These are phyloP conservation scores for Hirudinaria manillensis DNA, from an alignment of 2,888 invertebrate species.

Conservation along the genomic window DNA sequence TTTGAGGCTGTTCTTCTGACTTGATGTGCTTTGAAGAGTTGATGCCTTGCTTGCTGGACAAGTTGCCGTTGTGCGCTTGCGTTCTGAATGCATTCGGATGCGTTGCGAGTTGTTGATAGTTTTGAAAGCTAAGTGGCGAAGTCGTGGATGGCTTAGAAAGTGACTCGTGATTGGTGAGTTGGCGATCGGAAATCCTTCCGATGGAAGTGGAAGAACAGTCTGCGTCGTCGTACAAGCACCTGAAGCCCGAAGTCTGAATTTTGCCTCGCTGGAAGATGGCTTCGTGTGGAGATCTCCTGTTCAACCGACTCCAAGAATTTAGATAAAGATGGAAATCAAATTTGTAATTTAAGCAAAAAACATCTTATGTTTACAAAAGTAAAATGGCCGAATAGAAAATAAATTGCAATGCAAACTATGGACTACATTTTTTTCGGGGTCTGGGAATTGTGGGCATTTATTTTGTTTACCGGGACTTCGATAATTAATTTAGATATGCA, in stretches of 20 bases:
- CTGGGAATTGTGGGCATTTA: too few relatives aligned
- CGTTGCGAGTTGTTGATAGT: not conserved
- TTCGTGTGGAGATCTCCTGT: slow-evolving; percentile 5
- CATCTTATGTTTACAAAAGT: too few relatives aligned
- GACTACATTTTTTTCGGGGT: too few relatives aligned
- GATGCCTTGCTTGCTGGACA: not conserved
- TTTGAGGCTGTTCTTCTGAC: not conserved
- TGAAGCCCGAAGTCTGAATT: not conserved
- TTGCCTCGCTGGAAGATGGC: not conserved
- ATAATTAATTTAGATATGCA: too few relatives aligned
- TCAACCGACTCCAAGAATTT: not conserved
- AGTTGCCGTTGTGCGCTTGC: not conserved
- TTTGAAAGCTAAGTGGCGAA: not conserved
- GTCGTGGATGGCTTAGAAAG: not conserved
- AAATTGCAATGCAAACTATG: too few relatives aligned
- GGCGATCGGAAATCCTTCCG: not conserved
- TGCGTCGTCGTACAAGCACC: slow-evolving; percentile 28
- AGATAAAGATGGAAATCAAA: too few relatives aligned
- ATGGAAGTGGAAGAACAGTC: slow-evolving; percentile 19
- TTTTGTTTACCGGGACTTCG: too few relatives aligned
- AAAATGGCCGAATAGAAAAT: too few relatives aligned
- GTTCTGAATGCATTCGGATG: not conserved
- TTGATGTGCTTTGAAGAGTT: not conserved
- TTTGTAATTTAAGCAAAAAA: too few relatives aligned
- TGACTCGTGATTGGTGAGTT: not conserved